A percentile compares a stretch with the other conserved stretches of the same genome.
These are phyloP conservation scores for Sterna hirundo DNA, from an alignment of 2,113 vertebrate species.

Conservation along the genomic window DNA sequence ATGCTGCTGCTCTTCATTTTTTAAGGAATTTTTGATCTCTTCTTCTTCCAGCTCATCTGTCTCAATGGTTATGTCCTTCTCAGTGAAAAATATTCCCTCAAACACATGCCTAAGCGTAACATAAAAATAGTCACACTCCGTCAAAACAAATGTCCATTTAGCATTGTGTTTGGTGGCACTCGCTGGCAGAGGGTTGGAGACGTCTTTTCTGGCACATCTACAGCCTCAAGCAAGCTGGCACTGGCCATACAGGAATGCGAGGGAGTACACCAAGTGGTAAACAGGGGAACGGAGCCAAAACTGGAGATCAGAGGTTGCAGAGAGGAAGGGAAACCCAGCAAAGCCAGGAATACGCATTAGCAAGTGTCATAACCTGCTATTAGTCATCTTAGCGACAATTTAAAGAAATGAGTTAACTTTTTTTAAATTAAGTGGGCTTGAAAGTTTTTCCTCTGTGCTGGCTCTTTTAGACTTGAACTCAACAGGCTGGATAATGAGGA, in stretches of 20 bases:
- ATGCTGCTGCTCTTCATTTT: neutral
- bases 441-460: neutral
- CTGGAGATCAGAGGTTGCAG: neutral
- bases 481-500: neutral
- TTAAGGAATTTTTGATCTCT: neutral
- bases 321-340: neutral
- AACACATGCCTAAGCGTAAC: rapidly evolving
- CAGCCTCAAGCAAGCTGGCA: neutral
- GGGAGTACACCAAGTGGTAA: neutral
- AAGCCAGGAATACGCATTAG: neutral
- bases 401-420: neutral
- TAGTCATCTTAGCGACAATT: neutral
- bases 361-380: neutral
- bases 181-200: neutral
- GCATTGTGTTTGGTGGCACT: rapidly evolving
- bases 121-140: neutral
- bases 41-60: neutral
- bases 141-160: neutral
- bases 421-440: neutral
- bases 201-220: neutral
- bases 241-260: neutral
- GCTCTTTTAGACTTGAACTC: neutral
- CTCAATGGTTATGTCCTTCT: neutral
- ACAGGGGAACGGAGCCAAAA: neutral
- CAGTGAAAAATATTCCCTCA: neutral